These are phyloP conservation scores for Coremacera marginata DNA, from an alignment of 2,888 invertebrate genomes.

Conservation along the genomic window DNA sequence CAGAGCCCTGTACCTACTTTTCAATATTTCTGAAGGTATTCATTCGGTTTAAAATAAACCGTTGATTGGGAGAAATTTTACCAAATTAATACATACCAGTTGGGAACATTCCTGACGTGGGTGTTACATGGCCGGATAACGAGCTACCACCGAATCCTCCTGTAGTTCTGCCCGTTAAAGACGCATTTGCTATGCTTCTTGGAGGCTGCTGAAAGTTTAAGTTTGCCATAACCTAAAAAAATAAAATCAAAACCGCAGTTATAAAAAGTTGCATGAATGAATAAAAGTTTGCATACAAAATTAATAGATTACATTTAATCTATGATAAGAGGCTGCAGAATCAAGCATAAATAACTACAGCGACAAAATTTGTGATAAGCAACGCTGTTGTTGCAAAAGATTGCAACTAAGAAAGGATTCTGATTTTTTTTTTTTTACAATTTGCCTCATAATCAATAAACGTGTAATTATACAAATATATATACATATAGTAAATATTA, in stretches of 20 bases:
- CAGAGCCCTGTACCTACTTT: not conserved
- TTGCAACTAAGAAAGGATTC: not conserved
- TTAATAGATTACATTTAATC: not conserved
- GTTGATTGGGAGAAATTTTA: not conserved
- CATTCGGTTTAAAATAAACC: too few species aligned
- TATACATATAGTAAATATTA: too few species aligned
- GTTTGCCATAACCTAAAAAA: conserved; percentile 88
- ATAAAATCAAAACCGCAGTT: not conserved
- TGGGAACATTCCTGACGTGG: conserved; percentile 77
- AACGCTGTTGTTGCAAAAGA: not conserved
- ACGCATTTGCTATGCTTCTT: conserved; percentile 87
- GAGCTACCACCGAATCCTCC: conserved; percentile 77
- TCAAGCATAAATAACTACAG: not conserved
- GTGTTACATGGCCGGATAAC: conserved; percentile 82
- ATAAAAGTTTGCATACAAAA: not conserved
- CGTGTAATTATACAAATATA: not conserved
- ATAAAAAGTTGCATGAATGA: not conserved
- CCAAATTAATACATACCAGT: conserved; percentile 57
- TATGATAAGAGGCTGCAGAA: not conserved
- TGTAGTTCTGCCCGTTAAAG: conserved; percentile 76
- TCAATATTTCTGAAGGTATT: not conserved
- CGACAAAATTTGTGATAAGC: not conserved
- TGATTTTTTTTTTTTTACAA: not conserved
- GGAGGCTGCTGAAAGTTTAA: conserved; percentile 91
- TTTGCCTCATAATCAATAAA: conserved; percentile 8